phyloP scores from a whole-genome alignment of 2,113 vertebrate species.

The Orcinus orca region DNA sequence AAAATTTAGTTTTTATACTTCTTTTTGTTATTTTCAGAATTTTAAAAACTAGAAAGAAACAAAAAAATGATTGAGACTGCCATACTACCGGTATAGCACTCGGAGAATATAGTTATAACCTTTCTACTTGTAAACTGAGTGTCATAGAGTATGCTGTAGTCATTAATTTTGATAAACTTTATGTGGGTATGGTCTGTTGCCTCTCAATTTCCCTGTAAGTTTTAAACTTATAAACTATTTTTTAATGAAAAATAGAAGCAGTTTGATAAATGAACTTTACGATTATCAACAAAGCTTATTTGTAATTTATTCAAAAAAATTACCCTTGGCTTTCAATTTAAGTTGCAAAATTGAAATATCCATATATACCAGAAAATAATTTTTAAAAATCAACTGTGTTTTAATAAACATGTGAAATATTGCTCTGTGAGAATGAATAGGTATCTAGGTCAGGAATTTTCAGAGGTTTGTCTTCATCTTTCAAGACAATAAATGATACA shows the following conservation, averaged over 20 bases:
- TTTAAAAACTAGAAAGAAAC: neutral
- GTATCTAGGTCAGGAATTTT: slow-evolving; percentile 49
- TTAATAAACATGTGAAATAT: neutral
- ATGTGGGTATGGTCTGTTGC: neutral
- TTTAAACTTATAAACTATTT: neutral
- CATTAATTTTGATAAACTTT: neutral
- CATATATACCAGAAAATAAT: neutral
- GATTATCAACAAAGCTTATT: neutral
- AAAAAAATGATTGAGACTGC: neutral
- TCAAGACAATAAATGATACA: slow-evolving; percentile 31
- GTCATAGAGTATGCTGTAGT: neutral
- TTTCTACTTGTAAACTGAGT: neutral
- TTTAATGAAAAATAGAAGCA: slow-evolving; percentile 17
- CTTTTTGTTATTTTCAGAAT: neutral
- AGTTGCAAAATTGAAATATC: neutral
- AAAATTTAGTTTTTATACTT: slow-evolving; percentile 10
- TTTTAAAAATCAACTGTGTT: neutral
- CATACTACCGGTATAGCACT: neutral
- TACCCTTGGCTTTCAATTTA: neutral
- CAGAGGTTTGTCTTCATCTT: slow-evolving; percentile 24
- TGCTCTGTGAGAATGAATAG: neutral
- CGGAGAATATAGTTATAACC: too few species aligned
- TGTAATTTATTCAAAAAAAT: neutral
- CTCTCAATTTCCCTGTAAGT: neutral
- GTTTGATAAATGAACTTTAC: neutral